A percentile compares a stretch with the other conserved stretches of the same genome.
These are phyloP conservation scores for Synergus japonicus DNA, from an alignment of 2,888 invertebrate genomes.

Conservation along the genomic window DNA sequence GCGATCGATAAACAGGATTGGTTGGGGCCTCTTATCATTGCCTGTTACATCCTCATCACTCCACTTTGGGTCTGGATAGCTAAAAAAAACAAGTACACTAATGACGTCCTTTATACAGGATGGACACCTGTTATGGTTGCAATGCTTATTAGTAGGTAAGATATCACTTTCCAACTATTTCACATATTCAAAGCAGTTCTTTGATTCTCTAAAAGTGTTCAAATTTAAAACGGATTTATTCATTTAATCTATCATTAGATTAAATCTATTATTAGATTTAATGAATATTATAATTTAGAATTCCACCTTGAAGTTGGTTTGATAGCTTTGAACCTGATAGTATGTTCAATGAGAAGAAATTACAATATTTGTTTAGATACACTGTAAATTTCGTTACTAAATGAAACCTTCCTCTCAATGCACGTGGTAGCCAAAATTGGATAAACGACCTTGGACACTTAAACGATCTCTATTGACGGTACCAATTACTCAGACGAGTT, in stretches of 20 bases:
- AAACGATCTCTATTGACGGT: slow-evolving; percentile 41
- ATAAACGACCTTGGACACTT: slow-evolving; percentile 37
- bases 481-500: slow-evolving; percentile 41
- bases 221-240: no score
- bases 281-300: not conserved
- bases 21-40: slow-evolving; percentile 82
- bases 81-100: slow-evolving; percentile 84
- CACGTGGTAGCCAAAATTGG: slow-evolving; percentile 38
- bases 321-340: not conserved
- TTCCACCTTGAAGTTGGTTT: not conserved
- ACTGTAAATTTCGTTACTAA: slow-evolving; percentile 11
- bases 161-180: not conserved
- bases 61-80: slow-evolving; percentile 88
- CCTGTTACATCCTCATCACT: slow-evolving; percentile 82
- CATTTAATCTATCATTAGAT: not conserved
- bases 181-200: not conserved
- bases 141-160: slow-evolving; percentile 87
- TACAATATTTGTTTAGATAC: slow-evolving; percentile 33
- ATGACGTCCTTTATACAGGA: slow-evolving; percentile 84
- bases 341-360: slow-evolving; percentile 15
- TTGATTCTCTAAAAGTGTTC: no score
- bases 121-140: slow-evolving; percentile 89
- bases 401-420: slow-evolving; percentile 32
- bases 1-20: slow-evolving; percentile 82
- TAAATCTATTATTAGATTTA: not conserved